Evolutionary conservation across 2,113 vertebrate genomes (phyloP), one percentile per base, ranked within the genome.

Genomic region (Spea bombifrons): DNA sequence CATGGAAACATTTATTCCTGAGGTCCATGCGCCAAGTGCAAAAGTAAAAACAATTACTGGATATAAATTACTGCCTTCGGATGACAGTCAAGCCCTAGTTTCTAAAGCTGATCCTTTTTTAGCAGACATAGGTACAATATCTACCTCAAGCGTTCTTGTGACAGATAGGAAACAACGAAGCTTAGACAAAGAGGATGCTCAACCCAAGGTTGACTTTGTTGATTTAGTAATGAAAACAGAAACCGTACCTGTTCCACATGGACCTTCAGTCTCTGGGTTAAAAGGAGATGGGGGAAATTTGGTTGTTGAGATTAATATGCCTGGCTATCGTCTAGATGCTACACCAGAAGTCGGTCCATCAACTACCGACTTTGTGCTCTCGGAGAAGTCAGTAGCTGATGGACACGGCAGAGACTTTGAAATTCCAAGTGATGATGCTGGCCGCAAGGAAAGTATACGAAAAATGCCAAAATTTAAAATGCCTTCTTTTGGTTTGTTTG

Each of bases 401-500:
- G 75, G 10, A 43, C 45, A 77, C 10, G 76, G 49, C 7, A 43
- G 82, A 59, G 1, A 68, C 0, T 61, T 83, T 9, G 43, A 53
- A 0, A 17, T 5, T 72, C 61, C 5, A 81, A 81, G 78, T 30
- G 82, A 3, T 0, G 17, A 13, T 0, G 7, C 0, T 0, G 75
- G 80, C 3, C 52, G 71, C 0, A 86, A 82, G 52, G 85, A 87
- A 47, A 64, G 73, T 2, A 84, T 81, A 57, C 68, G 82, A 61
- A 89, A 83, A 70, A 84, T 86, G 59, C 83, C 87, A 55, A 90
- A 85, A 82, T 88, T 92, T 67, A 89, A 86, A 80, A 68, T 87
- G 2, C 90, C 86, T 0, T 86, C 87, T 1, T 89, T 90, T 5
- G 82, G 81, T 3, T 73, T 84, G 72, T 87, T 86, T 0, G 53